phyloP scores from a whole-genome alignment of 2,888 invertebrate species.

The Microchrysa polita region DNA sequence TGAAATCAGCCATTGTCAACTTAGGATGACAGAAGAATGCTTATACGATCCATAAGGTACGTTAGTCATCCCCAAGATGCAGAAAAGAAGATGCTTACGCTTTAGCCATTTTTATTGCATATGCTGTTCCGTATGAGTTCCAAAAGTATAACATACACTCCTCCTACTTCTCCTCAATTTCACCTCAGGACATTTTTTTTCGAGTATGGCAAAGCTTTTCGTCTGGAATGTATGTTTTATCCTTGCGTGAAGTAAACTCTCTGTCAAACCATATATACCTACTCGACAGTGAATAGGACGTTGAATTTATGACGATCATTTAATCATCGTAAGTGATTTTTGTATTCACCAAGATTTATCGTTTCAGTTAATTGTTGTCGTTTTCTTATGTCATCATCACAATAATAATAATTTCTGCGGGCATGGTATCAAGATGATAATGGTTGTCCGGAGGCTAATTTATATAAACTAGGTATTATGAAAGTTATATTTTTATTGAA shows the following conservation, averaged over 20 bases:
- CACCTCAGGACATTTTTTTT: not conserved
- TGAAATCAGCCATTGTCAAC: too few relatives aligned
- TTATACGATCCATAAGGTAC: too few relatives aligned
- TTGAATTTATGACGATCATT: slow-evolving; percentile 49
- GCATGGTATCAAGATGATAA: not conserved
- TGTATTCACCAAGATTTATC: slow-evolving; percentile 46
- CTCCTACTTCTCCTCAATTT: not conserved
- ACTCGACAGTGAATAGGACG: slow-evolving; percentile 33
- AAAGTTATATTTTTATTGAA: too few relatives aligned
- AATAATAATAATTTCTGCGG: not conserved
- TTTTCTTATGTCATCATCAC: slow-evolving; percentile 30
- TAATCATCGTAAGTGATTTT: slow-evolving; percentile 51
- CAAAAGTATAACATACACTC: not conserved
- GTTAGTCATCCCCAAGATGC: too few relatives aligned
- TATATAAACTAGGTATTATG: too few relatives aligned
- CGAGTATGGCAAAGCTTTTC: not conserved
- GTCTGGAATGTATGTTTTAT: slow-evolving; percentile 43
- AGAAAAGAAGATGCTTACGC: too few relatives aligned
- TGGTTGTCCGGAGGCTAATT: too few relatives aligned
- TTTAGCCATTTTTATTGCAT: too few relatives aligned
- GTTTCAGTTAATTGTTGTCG: slow-evolving; percentile 48
- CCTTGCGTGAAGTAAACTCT: slow-evolving; percentile 47
- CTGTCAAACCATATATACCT: slow-evolving; percentile 36
- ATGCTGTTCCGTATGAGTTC: too few relatives aligned
- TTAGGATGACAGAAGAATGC: too few relatives aligned